Percentiles rank a stretch among this genome's conserved stretches.
phyloP scores from a whole-genome alignment of 2,113 vertebrate species.

The Scalopus aquaticus region DNA sequence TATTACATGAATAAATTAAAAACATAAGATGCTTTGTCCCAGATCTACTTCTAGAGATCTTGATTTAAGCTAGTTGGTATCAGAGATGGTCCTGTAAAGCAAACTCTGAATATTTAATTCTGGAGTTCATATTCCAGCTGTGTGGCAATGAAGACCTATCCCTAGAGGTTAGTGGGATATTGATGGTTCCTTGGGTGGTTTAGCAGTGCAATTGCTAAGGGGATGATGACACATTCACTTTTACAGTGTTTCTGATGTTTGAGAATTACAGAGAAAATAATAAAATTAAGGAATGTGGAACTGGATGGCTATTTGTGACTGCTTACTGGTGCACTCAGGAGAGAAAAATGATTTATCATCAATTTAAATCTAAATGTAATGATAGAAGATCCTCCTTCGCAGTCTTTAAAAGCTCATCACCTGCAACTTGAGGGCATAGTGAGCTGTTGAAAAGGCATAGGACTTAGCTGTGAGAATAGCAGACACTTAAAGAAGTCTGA shows the following conservation, averaged over 20 bases:
- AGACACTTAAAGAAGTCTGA: conserved; percentile 25
- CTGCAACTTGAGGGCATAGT: neutral
- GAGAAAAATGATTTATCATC: neutral
- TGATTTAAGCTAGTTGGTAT: neutral
- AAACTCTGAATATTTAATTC: conserved; percentile 12
- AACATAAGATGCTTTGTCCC: neutral
- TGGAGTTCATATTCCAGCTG: neutral
- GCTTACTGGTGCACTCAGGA: neutral
- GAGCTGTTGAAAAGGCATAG: neutral
- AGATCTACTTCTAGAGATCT: neutral
- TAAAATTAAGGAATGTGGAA: neutral
- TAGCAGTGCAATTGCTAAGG: neutral
- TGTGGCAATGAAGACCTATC: neutral
- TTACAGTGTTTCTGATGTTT: neutral
- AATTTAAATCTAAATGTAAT: neutral
- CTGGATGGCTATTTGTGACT: neutral
- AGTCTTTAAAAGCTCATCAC: neutral
- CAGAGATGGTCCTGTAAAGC: neutral
- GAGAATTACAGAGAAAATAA: neutral
- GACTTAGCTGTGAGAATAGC: neutral
- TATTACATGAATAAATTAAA: neutral
- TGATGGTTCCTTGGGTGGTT: neutral
- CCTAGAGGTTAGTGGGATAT: neutral
- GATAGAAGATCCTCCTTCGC: neutral
- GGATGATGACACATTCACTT: neutral